Conservation (phyloP, 1,140 invertebrate genomes). For the Euura saliciscinereae region DNA sequence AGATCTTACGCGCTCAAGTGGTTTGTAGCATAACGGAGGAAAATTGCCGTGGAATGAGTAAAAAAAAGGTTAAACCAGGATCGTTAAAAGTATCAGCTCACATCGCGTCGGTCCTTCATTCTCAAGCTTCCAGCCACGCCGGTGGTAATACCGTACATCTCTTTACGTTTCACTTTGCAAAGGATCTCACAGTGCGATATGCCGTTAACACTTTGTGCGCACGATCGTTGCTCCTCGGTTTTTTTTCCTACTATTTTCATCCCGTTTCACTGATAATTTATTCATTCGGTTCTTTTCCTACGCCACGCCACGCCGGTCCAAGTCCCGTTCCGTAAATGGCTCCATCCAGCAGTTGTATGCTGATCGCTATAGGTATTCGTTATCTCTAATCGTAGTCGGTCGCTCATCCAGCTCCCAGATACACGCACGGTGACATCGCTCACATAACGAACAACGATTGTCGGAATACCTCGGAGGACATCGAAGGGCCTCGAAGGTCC, state of each 20-base stretch:
- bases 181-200: background rate
- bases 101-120: background rate
- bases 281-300: background rate
- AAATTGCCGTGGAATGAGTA: constrained; percentile 30
- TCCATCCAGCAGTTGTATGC: constrained; percentile 20
- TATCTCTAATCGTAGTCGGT: constrained; percentile 41
- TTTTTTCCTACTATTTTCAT: constrained; percentile 12
- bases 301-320: background rate
- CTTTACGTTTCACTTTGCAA: background rate
- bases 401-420: background rate
- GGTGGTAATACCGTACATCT: background rate
- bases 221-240: constrained; percentile 14
- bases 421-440: constrained; percentile 24
- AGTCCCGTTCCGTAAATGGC: constrained; percentile 2
- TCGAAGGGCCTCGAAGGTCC: constrained; percentile 3
- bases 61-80: constrained; percentile 13
- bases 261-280: background rate
- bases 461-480: background rate
- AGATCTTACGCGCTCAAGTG: background rate
- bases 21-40: constrained; percentile 27
- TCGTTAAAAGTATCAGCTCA: background rate
- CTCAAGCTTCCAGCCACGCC: background rate
- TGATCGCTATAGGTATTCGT: constrained; percentile 45
- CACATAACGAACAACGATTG: constrained; percentile 33
- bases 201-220: background rate